phyloP scores from a whole-genome alignment of 2,888 invertebrate species.

The Liodrosophila aerea region DNA sequence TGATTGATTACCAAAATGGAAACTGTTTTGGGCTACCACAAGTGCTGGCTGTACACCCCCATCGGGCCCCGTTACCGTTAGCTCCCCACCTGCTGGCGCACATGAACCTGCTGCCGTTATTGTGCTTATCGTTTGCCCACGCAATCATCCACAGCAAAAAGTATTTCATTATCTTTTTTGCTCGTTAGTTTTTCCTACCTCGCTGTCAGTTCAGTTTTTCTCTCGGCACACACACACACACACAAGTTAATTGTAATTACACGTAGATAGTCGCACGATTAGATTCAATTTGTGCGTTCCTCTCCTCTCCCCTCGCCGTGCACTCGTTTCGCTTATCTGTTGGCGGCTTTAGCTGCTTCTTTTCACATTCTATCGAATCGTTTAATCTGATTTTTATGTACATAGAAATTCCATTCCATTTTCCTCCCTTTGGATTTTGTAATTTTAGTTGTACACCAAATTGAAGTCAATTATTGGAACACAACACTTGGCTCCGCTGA shows the following conservation, averaged over 20 bases:
- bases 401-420: constrained; percentile 21
- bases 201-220: constrained; percentile 9
- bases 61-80: constrained; percentile 5
- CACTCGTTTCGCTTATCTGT: constrained; percentile 37
- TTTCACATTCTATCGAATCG: constrained; percentile 33
- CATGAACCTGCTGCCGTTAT: constrained; percentile 32
- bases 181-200: constrained; percentile 55
- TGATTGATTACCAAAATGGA: constrained; percentile 77
- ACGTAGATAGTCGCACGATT: constrained; percentile 72
- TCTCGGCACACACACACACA: too few relatives aligned
- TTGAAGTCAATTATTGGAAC: constrained; percentile 64
- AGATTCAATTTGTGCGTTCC: constrained; percentile 68
- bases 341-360: constrained; percentile 32
- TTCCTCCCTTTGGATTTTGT: constrained; percentile 55
- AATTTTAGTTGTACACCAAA: constrained; percentile 69
- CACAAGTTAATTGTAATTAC: constrained; percentile 73
- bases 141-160: constrained; percentile 22
- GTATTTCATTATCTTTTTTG: constrained; percentile 73
- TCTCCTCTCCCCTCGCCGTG: constrained; percentile 3
- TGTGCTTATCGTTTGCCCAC: constrained; percentile 27
- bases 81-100: constrained; percentile 37
- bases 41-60: constrained; percentile 19
- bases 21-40: constrained; percentile 61
- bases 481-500: constrained; percentile 21
- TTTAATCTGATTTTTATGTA: constrained; percentile 66